phyloP scores from a whole-genome alignment of 2,888 invertebrate genomes.

The Chaetogeoica ovagalla region DNA sequence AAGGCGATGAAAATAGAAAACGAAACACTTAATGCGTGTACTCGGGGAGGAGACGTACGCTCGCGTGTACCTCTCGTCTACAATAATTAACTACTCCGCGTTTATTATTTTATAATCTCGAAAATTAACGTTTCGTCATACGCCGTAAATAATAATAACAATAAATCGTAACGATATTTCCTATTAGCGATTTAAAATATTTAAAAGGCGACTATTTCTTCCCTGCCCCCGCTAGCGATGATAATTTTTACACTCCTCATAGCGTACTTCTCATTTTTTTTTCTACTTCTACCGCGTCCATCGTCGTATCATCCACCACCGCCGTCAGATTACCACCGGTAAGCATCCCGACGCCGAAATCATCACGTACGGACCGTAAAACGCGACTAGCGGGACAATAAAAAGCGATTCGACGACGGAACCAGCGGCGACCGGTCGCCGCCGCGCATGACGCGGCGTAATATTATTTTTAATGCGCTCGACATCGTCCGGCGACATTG shows the following conservation, averaged over 20 bases:
- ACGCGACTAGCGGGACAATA: constrained; percentile 39
- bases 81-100: no score
- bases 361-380: constrained; percentile 51
- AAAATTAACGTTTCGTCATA: constrained; percentile 42
- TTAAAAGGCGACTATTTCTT: not conserved
- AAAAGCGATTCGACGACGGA: constrained; percentile 39
- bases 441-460: not conserved
- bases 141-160: constrained; percentile 7
- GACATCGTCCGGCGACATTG: no score
- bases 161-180: not conserved
- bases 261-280: not conserved
- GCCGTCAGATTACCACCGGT: constrained; percentile 39
- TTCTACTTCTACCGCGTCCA: constrained; percentile 43
- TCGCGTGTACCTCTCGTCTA: no score
- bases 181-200: no score
- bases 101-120: not conserved
- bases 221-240: constrained; percentile 3
- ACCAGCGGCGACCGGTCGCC: not conserved
- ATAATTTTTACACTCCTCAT: constrained; percentile 34
- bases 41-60: no score
- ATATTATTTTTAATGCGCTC: not conserved
- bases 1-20: no score
- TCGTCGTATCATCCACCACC: constrained; percentile 28
- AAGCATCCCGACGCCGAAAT: constrained; percentile 35
- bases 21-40: no score